Base-by-base conservation (phyloP, 1,140 invertebrate species). In the Musca vetustissima region DNA sequence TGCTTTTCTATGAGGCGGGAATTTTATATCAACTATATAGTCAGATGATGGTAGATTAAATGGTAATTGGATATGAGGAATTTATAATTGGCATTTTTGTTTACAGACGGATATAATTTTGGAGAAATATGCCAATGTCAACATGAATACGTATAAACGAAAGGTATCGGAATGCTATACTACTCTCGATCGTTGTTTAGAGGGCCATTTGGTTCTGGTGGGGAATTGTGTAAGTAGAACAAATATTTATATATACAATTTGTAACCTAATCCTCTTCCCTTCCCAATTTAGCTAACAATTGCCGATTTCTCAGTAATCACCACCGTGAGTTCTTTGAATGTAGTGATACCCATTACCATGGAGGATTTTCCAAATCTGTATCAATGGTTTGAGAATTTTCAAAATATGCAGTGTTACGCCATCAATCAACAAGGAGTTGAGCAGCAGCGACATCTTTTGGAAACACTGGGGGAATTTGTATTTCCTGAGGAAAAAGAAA, bases 251-350 rank as follows among this genome's bases (percentile, higher is more conserved):
- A n/a, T n/a, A n/a, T n/a, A n/a, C n/a, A n/a, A n/a, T n/a, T n/a
- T n/a, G n/a, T n/a, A n/a, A n/a, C n/a, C n/a, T n/a, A n/a, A n/a
- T n/a, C n/a, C n/a, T n/a, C n/a, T n/a, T n/a, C n/a, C n/a, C n/a
- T n/a, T n/a, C n/a, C n/a, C n/a, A n/a, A n/a, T n/a, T 7, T 24
- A 81, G 79, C 71, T 81, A 57, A 80, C 79, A 53, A 73, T 81
- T 14, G 79, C 79, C 49, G 79, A 81, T 72, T 52, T 81, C 64
- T 81, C 77, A 48, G 73, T 78, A 69, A 73, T 81, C 61, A 76
- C 77, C 74, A 80, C 79, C 72, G 14, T 81, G 57, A 77, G 76
- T 36, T 78, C 79, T 17, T 74, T 81, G 68, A 71, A 78, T 73
- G 72, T 80, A 69, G 74, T 80, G 71, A 78, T 80, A 77, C 76